phyloP scores from a whole-genome alignment of 2,113 vertebrate species.

The Dunckerocampus dactyliophorus region DNA sequence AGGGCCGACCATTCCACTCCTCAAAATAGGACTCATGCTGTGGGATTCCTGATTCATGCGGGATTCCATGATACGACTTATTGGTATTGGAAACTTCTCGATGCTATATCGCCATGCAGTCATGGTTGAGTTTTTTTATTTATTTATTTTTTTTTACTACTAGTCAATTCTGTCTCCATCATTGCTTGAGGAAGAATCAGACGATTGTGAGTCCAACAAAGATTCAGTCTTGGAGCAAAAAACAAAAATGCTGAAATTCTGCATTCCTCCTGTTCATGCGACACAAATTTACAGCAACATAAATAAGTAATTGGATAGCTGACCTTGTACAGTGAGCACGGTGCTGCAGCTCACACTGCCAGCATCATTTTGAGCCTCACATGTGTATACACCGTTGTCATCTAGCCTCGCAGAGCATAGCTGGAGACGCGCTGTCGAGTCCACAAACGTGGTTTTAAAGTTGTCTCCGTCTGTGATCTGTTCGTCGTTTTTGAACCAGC shows the following conservation, averaged over 20 bases:
- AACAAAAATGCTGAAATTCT: neutral
- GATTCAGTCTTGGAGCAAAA: too few species aligned
- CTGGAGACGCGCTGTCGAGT: conserved; percentile 82
- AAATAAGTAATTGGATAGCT: conserved; percentile 46
- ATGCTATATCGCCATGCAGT: too few species aligned
- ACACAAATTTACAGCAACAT: neutral
- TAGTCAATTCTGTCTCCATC: too few species aligned
- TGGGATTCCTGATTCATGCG: too few species aligned
- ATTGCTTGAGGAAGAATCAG: too few species aligned
- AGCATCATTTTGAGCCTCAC: conserved; percentile 90
- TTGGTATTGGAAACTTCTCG: too few species aligned
- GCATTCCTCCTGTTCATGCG: conserved; percentile 30
- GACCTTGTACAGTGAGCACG: conserved; percentile 89
- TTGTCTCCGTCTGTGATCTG: conserved; percentile 79
- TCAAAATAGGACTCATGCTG: too few species aligned
- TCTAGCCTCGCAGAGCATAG: conserved; percentile 74
- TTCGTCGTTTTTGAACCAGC: conserved; percentile 90
- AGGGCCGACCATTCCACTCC: too few species aligned
- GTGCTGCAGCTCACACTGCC: conserved; percentile 88
- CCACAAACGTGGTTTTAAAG: conserved; percentile 79
- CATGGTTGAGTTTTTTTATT: too few species aligned
- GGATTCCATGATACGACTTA: too few species aligned
- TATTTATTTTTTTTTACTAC: too few species aligned
- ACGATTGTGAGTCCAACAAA: too few species aligned
- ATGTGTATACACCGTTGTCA: conserved; percentile 88